These are phyloP conservation scores for Hucho hucho DNA, from an alignment of 2,113 vertebrate genomes.

Conservation along the genomic window DNA sequence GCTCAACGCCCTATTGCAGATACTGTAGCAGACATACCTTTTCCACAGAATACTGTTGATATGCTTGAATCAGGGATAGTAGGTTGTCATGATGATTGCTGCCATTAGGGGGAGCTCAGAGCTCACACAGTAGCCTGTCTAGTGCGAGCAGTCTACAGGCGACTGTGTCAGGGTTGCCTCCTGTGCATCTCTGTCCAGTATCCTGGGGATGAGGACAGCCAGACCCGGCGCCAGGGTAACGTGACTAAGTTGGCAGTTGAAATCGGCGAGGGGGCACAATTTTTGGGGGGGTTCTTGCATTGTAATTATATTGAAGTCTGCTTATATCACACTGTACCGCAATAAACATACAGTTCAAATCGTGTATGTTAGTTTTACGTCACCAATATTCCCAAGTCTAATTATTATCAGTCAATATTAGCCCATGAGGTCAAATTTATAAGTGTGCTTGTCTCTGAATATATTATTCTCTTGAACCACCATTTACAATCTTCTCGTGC, in stretches of 20 bases:
- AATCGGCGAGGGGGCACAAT: too few relatives aligned
- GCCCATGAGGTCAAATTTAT: slow-evolving; percentile 59
- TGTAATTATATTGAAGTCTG: too few relatives aligned
- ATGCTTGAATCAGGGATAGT: background rate
- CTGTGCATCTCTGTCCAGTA: background rate
- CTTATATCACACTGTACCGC: too few relatives aligned
- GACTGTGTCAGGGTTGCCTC: background rate
- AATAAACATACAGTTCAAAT: too few relatives aligned
- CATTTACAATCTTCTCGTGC: slow-evolving; percentile 9
- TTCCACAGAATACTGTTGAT: background rate
- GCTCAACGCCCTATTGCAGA: background rate
- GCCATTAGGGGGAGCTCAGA: slow-evolving; percentile 89
- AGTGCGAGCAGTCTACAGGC: background rate
- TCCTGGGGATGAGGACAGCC: background rate
- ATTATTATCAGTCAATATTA: slow-evolving; percentile 40
- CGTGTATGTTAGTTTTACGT: background rate
- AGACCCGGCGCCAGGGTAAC: too few relatives aligned
- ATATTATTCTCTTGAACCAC: slow-evolving; percentile 25
- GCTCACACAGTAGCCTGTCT: slow-evolving; percentile 52
- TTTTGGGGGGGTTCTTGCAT: too few relatives aligned
- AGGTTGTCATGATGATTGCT: background rate
- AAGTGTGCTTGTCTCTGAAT: slow-evolving; percentile 38
- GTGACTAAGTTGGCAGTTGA: too few relatives aligned
- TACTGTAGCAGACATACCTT: background rate
- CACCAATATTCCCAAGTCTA: slow-evolving; percentile 13